Conservation (phyloP, 2,113 vertebrate species). For the Microtus pennsylvanicus region DNA sequence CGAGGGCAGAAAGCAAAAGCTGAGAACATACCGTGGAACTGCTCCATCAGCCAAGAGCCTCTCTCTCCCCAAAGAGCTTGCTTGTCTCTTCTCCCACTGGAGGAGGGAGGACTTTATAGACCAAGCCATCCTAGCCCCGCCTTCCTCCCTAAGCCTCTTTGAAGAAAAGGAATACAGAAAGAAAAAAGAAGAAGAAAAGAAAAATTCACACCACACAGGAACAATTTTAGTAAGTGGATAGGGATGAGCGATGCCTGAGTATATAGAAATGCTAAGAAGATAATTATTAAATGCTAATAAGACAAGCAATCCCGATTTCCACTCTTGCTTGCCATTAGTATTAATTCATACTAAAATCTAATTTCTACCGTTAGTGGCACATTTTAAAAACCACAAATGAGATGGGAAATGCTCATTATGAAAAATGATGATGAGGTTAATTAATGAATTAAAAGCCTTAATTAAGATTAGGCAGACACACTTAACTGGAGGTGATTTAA, state of each 20-base stretch:
- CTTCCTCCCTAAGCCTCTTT: constrained; percentile 53
- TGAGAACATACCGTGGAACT: constrained; percentile 61
- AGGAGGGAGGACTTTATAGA: constrained; percentile 69
- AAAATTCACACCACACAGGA: neutral
- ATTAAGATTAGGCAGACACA: neutral
- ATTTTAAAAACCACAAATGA: constrained; percentile 73
- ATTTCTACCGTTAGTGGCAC: constrained; percentile 26
- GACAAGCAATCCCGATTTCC: neutral
- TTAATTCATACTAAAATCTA: neutral
- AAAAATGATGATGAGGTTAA: constrained; percentile 49
- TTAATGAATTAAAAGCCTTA: constrained; percentile 36
- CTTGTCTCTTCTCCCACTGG: neutral
- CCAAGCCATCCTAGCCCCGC: constrained; percentile 59
- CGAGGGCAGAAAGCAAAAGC: neutral
- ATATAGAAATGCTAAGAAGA: neutral
- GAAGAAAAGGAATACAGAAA: constrained; percentile 13
- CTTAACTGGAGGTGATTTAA: neutral
- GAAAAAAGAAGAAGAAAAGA: neutral
- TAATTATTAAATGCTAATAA: neutral
- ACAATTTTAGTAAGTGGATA: neutral
- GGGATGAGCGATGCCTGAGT: too few relatives aligned
- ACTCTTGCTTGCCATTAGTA: neutral
- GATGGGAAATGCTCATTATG: constrained; percentile 50
- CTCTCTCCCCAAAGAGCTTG: neutral
- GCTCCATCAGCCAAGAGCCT: neutral